phyloP scores from a whole-genome alignment of 2,113 vertebrate species.

The Calonectris borealis region DNA sequence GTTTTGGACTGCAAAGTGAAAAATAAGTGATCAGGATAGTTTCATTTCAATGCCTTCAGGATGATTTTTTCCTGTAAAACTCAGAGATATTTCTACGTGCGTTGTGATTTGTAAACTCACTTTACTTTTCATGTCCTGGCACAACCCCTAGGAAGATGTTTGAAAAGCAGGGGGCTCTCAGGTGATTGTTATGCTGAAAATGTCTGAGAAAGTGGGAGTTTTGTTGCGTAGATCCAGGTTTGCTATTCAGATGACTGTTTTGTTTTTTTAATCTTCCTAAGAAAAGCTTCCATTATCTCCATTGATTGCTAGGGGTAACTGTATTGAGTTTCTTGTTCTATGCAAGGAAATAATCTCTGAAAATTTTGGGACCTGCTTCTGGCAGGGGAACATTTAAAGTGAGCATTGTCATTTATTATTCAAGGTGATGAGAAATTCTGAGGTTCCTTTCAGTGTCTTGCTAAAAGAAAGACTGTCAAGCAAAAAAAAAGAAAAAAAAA shows the following conservation, averaged over 20 bases:
- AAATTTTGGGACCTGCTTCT: not conserved
- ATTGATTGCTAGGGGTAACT: not conserved
- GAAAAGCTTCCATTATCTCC: not conserved
- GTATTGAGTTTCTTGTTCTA: not conserved
- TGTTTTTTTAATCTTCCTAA: not conserved
- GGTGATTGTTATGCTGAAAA: not conserved
- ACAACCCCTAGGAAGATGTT: not conserved
- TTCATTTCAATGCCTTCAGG: not conserved
- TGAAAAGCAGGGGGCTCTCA: not conserved
- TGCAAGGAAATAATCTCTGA: not conserved
- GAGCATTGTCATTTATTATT: not conserved
- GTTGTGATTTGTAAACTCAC: not conserved
- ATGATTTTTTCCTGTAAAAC: not conserved
- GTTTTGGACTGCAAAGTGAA: not conserved
- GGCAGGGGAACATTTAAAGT: not conserved
- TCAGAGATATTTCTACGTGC: rapidly evolving
- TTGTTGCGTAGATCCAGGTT: not conserved
- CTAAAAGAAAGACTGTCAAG: not conserved
- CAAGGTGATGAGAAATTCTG: not conserved
- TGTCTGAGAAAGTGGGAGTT: not conserved
- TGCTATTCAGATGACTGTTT: not conserved
- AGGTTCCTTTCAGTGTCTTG: not conserved
- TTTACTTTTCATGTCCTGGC: not conserved
- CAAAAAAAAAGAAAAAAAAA: not conserved
- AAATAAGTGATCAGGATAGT: not conserved